Conservation (phyloP, 2,113 vertebrate genomes). For the Sorex araneus region DNA sequence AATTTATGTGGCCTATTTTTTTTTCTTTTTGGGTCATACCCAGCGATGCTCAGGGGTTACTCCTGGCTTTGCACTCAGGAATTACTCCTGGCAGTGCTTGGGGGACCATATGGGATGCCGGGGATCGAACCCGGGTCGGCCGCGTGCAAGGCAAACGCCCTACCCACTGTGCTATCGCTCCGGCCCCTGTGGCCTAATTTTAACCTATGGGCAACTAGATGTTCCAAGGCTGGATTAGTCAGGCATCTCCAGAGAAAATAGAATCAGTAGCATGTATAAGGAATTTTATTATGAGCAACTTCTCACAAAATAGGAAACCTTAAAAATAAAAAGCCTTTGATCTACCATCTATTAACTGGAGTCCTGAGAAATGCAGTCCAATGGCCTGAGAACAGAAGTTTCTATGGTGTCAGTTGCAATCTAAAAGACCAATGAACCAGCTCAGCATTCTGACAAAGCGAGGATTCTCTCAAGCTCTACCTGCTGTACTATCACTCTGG, state of each 20-base stretch:
- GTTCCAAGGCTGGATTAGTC: not conserved
- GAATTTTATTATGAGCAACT: not conserved
- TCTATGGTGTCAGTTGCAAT: not conserved
- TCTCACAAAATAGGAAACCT: not conserved
- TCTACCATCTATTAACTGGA: not conserved
- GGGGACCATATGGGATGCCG: no score
- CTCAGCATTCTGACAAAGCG: no score
- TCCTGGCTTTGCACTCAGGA: no score
- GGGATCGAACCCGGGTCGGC: no score
- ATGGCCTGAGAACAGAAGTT: not conserved
- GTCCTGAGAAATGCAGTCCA: not conserved
- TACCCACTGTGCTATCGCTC: no score
- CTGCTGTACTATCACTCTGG: no score
- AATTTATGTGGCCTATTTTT: conserved; percentile 27
- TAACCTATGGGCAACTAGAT: not conserved
- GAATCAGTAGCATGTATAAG: not conserved
- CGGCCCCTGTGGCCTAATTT: not conserved
- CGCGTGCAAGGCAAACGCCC: no score
- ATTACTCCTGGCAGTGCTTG: no score
- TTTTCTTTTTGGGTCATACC: no score
- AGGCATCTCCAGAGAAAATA: conserved; percentile 16
- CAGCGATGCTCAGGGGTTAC: no score
- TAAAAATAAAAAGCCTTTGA: not conserved
- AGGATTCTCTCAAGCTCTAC: no score
- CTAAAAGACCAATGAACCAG: no score